Base-by-base conservation (phyloP, 2,888 invertebrate genomes). In the Drosophila picticornis region DNA sequence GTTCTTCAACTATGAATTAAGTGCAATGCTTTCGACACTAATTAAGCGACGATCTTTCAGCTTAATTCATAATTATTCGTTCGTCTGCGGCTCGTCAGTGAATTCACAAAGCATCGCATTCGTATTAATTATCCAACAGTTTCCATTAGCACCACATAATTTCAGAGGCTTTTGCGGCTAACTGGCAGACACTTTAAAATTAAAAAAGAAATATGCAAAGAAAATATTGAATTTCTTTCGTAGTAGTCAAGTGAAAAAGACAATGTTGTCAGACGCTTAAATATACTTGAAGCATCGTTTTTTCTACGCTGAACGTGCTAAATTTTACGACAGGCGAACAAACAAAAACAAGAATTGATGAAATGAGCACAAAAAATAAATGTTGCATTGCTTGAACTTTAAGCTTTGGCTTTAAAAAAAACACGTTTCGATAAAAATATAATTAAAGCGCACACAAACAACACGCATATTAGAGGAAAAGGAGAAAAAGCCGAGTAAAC, bases 21-120 rank as follows among this genome's bases (percentile, higher is more conserved):
- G 60, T 61, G 57, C 61, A 80, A 46, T 46, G 38, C 63, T 81
- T 59, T 43, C 55, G 46, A 46, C 81, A 75, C 75, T 76, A 88
- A 88, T 84, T 81, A 81, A 78, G 81, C 74, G 70, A 68, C 61
- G 51, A 76, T 50, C 66, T 63, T 69, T 76, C 60, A 63, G 69
- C 75, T 72, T 40, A 55, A 76, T 58, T 68, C 67, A 55, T 55
- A 34, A 36, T 67, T 32, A 50, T 46, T 34, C 50, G 59, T 53
- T 60, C 56, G 64, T 38, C 62, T 67, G 66, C 66, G 56, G 63
- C 52, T 56, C 58, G 34, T 51, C 11, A n/a, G 2, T 13, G 22
- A 32, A 53, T 40, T 38, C 6, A 51, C 9, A 32, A 19, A 32
- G 34, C 48, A 40, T 55, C 59, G 34, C 53, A 75, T 60, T 67